A percentile compares a stretch with the other conserved stretches of the same genome.
These are phyloP conservation scores for Helicoverpa zea DNA, from an alignment of 1,140 invertebrate genomes.

Conservation along the genomic window DNA sequence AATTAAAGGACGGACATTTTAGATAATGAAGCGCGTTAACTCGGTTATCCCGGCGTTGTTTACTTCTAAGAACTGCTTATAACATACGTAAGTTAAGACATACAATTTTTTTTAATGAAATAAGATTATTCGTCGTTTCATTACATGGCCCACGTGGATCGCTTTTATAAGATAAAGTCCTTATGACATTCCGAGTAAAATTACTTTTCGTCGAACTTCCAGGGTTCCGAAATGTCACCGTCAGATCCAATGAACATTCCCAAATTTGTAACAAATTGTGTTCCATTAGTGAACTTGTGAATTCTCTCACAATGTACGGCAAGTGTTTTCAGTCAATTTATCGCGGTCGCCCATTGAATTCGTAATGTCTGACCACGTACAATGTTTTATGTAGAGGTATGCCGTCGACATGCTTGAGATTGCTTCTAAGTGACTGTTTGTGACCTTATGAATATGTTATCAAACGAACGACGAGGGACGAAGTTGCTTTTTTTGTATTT, in stretches of 20 bases:
- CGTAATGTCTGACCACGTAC: neutral
- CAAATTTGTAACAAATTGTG: neutral
- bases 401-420: neutral
- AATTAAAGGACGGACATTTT: too few relatives aligned
- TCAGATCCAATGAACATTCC: slow-evolving; percentile 7
- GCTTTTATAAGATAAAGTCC: neutral
- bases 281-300: neutral
- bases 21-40: too few relatives aligned
- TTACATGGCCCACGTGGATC: too few relatives aligned
- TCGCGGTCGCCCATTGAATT: neutral
- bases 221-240: neutral
- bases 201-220: neutral
- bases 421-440: neutral
- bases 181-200: neutral
- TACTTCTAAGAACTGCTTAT: neutral
- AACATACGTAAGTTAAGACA: neutral
- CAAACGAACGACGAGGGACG: neutral
- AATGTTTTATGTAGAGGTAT: slow-evolving; percentile 4
- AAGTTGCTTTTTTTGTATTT: neutral
- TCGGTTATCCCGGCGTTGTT: neutral
- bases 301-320: neutral
- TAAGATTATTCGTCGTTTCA: too few relatives aligned
- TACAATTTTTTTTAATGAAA: too few relatives aligned
- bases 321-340: neutral
- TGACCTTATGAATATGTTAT: neutral